Conservation (phyloP, 1,140 invertebrate species). For the Drusus annulatus region DNA sequence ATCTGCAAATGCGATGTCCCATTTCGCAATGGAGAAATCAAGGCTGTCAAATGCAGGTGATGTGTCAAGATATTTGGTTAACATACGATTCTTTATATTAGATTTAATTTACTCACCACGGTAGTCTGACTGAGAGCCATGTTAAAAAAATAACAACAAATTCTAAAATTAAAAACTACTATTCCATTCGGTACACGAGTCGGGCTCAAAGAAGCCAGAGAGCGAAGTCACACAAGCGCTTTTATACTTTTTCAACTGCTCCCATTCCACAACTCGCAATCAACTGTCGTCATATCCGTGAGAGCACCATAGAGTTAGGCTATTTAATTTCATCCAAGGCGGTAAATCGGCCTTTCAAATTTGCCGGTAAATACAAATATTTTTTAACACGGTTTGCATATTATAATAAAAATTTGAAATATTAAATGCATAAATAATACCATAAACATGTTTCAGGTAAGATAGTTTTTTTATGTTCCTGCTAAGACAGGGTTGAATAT, state of each 20-base stretch:
- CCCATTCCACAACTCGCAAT: constrained; percentile 59
- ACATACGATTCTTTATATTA: constrained; percentile 18
- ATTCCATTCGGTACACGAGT: constrained; percentile 40
- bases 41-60: constrained; percentile 50
- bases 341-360: background rate
- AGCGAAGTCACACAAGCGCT: constrained; percentile 60
- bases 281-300: constrained; percentile 38
- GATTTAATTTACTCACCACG: constrained; percentile 69
- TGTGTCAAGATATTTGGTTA: constrained; percentile 39
- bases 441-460: too few species aligned
- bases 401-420: too few species aligned
- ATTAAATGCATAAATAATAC: too few species aligned
- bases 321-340: background rate
- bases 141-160: constrained; percentile 48
- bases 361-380: background rate
- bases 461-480: too few species aligned
- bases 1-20: constrained; percentile 4
- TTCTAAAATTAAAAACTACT: constrained; percentile 26
- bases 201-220: constrained; percentile 49
- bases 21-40: constrained; percentile 41
- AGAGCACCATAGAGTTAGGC: constrained; percentile 2
- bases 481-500: too few species aligned
- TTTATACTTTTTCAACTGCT: constrained; percentile 65
- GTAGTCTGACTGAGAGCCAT: constrained; percentile 73
- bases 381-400: too few species aligned